phyloP scores from a whole-genome alignment of 2,888 invertebrate species.

The Conus canariensis region DNA sequence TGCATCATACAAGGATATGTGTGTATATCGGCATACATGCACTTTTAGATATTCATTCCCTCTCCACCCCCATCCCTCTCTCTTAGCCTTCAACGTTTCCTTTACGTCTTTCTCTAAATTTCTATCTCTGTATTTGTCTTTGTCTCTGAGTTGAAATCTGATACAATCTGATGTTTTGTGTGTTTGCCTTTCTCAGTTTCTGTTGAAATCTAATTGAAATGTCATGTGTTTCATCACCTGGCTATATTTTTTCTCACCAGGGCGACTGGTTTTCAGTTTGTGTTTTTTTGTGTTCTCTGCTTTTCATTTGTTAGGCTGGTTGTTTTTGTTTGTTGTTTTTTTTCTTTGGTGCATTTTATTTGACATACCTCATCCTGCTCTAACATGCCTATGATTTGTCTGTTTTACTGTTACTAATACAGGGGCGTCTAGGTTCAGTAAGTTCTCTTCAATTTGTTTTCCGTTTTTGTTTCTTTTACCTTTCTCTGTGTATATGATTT shows the following conservation, averaged over 20 bases:
- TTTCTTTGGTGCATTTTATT: background rate
- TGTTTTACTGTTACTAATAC: constrained; percentile 24
- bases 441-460: constrained; percentile 37
- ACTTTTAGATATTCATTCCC: no score
- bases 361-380: background rate
- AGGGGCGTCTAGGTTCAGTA: constrained; percentile 47
- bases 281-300: background rate
- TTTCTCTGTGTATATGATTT: background rate
- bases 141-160: background rate
- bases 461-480: constrained; percentile 8
- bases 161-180: background rate
- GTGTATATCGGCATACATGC: no score
- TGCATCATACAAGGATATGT: no score
- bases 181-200: background rate
- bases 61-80: no score
- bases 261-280: background rate
- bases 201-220: background rate
- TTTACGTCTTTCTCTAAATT: background rate
- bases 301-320: background rate
- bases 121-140: constrained; percentile 14
- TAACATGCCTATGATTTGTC: constrained; percentile 27
- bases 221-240: background rate
- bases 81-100: no score
- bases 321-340: background rate
- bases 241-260: background rate